Conservation (phyloP, 2,113 vertebrate genomes). For the Craseonycteris thonglongyai region DNA sequence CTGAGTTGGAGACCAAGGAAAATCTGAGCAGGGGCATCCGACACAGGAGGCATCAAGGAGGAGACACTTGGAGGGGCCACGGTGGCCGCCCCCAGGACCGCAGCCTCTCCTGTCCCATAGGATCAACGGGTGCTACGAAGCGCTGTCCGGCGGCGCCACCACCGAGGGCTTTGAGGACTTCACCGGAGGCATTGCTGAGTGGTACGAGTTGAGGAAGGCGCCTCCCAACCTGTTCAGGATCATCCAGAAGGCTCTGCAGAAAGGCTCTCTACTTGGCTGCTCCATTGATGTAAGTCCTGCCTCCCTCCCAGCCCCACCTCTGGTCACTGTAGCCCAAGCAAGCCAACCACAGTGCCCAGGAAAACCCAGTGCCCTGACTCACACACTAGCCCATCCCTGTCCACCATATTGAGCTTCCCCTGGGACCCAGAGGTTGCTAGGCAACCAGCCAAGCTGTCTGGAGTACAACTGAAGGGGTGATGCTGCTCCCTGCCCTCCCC, state of each 20-base stretch:
- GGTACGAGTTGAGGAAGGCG: slow-evolving; percentile 85
- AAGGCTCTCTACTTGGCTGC: slow-evolving; percentile 92
- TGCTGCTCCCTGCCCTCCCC: neutral
- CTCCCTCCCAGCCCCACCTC: too few species aligned
- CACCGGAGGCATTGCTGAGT: slow-evolving; percentile 93
- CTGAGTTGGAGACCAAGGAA: neutral
- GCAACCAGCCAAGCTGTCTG: neutral
- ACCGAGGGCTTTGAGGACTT: slow-evolving; percentile 96
- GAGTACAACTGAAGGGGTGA: neutral
- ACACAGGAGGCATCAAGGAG: fast-evolving
- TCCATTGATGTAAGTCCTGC: slow-evolving; percentile 87
- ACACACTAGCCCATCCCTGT: fast-evolving
- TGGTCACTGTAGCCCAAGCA: neutral
- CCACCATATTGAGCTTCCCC: fast-evolving
- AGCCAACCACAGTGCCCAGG: fast-evolving
- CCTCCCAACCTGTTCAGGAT: slow-evolving; percentile 90
- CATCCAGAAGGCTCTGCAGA: slow-evolving; percentile 89
- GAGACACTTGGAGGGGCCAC: neutral
- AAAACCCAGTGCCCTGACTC: fast-evolving
- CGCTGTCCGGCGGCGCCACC: slow-evolving; percentile 91
- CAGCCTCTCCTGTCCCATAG: slow-evolving; percentile 55
- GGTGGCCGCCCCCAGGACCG: too few species aligned
- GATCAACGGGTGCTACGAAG: slow-evolving; percentile 91
- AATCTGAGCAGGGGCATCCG: neutral
- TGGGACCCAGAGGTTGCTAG: neutral